Conservation (phyloP, 2,797 vertebrate species). For the Passerculus sandwichensis region DNA sequence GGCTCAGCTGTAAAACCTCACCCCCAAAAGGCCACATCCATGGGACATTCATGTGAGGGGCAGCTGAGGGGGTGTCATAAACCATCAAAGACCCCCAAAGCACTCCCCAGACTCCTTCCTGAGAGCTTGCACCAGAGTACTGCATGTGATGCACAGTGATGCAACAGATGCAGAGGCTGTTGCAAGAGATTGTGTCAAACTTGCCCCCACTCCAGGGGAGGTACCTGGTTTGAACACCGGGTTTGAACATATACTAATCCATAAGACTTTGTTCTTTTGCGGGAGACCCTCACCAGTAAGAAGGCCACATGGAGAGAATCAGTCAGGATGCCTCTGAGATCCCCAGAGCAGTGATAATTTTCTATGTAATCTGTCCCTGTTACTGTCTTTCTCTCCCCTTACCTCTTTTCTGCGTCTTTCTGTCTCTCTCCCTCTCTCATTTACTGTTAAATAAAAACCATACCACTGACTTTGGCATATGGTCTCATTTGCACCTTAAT, state of each 20-base stretch:
- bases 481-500: neutral
- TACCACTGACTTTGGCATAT: neutral
- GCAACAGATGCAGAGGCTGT: neutral
- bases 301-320: neutral
- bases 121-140: neutral
- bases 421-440: neutral
- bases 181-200: neutral
- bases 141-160: neutral
- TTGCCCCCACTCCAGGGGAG: too few species aligned
- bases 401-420: neutral
- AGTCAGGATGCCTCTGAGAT: rapidly evolving
- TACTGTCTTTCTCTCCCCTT: neutral
- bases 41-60: neutral
- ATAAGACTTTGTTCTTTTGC: neutral
- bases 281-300: neutral
- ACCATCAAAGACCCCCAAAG: neutral
- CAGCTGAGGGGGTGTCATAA: neutral
- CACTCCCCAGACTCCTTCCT: neutral
- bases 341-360: neutral
- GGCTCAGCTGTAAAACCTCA: neutral
- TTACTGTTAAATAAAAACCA: neutral
- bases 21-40: neutral
- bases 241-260: neutral
- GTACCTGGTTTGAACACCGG: neutral
- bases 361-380: neutral